Evolutionary conservation across 1,140 invertebrate genomes (phyloP), one percentile per base, ranked within the genome.

Genomic region (Drosophila tristis): DNA sequence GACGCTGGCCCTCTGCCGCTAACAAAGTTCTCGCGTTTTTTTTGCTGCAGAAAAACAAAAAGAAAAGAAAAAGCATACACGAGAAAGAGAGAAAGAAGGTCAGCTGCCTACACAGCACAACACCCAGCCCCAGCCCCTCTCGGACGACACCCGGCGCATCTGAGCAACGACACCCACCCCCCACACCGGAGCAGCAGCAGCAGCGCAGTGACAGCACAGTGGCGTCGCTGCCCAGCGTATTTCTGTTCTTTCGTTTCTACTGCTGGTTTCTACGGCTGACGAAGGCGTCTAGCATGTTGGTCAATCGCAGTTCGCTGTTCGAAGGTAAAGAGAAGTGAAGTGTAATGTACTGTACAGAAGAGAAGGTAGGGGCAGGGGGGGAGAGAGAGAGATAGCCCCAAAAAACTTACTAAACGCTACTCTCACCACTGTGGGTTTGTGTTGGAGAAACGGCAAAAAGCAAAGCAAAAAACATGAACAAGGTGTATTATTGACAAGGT

Each of bases 231-330:
- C 78, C 80, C 23, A 78, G 82, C 44, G 74, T 75, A 35, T 86
- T 86, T 67, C 59, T 86, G 62, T 80, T 86, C 54, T 71, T 85
- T 74, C 74, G 74, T 50, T 80, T 86, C 48, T 78, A 78, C 78
- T 82, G 65, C 56, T 82, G 80, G 23, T 25, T 25, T 25, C 23
- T 25, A 25, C 23, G 23, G 79, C 59, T 84, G 58, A 61, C 75
- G 61, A 82, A 78, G 58, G 59, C 71, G 58, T 72, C 74, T 53
- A 87, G 74, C 74, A 86, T 86, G 82, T 87, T 87, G 82, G 81
- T 86, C 65, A 86, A 86, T 29, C 84, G 78, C 66, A 84, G 82
- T 11, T 86, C 82, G 45, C 65, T 86, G 25, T 74, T 87, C 31
- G 82, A 86, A 86, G 82, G 82, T 86, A 86, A 85, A 49, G 26